Percentiles rank a stretch among this genome's conserved stretches.
phyloP scores from a whole-genome alignment of 2,888 invertebrate species.

The Tinea semifulvella region DNA sequence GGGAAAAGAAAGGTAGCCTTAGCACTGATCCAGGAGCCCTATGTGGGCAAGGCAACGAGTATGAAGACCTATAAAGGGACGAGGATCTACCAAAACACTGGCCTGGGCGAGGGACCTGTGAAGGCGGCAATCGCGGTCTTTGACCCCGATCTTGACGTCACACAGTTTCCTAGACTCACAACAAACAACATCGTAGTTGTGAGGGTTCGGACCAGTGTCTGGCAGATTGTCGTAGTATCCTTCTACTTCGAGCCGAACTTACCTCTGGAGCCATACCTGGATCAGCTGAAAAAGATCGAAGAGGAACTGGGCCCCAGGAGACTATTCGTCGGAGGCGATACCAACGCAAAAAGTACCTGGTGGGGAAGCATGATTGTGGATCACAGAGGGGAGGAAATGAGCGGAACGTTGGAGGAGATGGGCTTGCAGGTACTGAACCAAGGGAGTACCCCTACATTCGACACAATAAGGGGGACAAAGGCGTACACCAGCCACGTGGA shows the following conservation, averaged over 20 bases:
- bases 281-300: background rate
- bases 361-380: conserved; percentile 14
- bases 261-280: conserved; percentile 16
- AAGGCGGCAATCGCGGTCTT: conserved; percentile 16
- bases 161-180: conserved; percentile 3
- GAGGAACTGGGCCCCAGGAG: background rate
- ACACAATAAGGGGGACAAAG: background rate
- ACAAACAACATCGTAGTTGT: too few species aligned
- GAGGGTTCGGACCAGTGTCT: conserved; percentile 15
- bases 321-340: background rate
- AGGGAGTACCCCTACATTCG: conserved; percentile 21
- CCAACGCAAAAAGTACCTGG: conserved; percentile 14
- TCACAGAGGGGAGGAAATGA: background rate
- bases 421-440: conserved; percentile 21
- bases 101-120: conserved; percentile 7
- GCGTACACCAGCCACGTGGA: conserved; percentile 15
- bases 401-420: conserved; percentile 9
- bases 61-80: conserved; percentile 6
- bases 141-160: conserved; percentile 7
- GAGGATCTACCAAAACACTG: conserved; percentile 13
- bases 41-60: too few species aligned
- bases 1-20: background rate
- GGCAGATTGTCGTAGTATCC: conserved; percentile 16
- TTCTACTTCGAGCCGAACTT: conserved; percentile 20
- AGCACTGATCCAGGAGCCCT: conserved; percentile 13